These are phyloP conservation scores for Gastracanthus pulcherrimus DNA, from an alignment of 2,888 invertebrate species.

Conservation along the genomic window DNA sequence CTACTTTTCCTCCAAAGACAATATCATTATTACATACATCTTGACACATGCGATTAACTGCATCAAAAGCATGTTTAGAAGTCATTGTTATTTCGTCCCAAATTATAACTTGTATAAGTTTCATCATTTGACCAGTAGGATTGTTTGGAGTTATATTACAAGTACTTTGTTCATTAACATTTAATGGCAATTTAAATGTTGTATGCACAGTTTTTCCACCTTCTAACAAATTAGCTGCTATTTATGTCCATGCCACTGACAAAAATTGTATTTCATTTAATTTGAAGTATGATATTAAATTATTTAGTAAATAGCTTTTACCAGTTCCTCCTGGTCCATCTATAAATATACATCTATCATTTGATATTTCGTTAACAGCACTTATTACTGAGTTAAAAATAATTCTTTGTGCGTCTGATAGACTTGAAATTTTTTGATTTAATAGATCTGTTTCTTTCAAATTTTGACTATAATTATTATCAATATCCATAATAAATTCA, in stretches of 20 bases:
- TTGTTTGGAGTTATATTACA: too few relatives aligned
- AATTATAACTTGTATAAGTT: too few relatives aligned
- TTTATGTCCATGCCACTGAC: conserved; percentile 24
- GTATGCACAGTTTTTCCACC: conserved; percentile 24
- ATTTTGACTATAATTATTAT: background rate
- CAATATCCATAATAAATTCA: background rate
- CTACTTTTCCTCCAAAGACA: background rate
- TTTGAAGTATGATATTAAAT: background rate
- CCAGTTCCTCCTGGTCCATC: too few relatives aligned
- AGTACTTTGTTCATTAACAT: too few relatives aligned
- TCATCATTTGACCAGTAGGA: too few relatives aligned
- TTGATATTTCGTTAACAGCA: background rate
- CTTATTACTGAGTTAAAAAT: background rate
- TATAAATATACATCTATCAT: background rate
- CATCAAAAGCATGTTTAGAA: too few relatives aligned
- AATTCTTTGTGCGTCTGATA: background rate
- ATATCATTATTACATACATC: too few relatives aligned
- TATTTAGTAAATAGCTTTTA: background rate
- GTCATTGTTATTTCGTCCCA: too few relatives aligned
- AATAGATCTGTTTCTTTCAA: background rate
- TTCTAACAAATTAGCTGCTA: conserved; percentile 29
- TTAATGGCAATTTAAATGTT: conserved; percentile 39
- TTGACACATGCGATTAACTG: too few relatives aligned
- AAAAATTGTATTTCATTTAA: background rate
- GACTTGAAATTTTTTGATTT: background rate